phyloP scores from a whole-genome alignment of 23 tunicate genomes.

The Halocynthia roretzi region DNA sequence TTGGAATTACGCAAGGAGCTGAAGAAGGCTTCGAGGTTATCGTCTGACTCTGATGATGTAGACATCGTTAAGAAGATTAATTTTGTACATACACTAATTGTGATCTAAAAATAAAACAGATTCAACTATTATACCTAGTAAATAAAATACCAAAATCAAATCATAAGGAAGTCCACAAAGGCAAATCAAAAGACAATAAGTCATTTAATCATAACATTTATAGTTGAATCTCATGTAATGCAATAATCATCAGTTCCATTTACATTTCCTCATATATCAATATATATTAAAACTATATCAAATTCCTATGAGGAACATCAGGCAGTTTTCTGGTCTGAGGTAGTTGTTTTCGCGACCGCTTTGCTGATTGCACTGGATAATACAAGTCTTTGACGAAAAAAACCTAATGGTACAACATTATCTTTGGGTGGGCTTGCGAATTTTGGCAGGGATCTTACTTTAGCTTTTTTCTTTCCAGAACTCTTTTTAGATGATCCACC shows the following conservation, averaged over 20 bases:
- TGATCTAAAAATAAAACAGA: too few relatives aligned
- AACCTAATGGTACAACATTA: constrained; percentile 57
- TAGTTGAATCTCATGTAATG: too few relatives aligned
- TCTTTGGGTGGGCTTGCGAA: not conserved
- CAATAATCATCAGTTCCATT: not conserved
- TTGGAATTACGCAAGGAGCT: not conserved
- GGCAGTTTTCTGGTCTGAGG: not conserved
- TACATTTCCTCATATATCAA: not conserved
- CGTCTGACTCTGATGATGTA: constrained; percentile 3
- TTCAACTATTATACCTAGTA: too few relatives aligned
- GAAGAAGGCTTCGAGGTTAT: constrained; percentile 8
- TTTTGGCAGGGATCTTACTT: not conserved
- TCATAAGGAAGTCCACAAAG: too few relatives aligned
- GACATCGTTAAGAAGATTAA: not conserved
- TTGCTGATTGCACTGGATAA: constrained; percentile 57
- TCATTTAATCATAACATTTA: too few relatives aligned
- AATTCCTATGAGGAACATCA: not conserved
- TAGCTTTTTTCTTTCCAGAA: not conserved
- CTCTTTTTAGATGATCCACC: not conserved
- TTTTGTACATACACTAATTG: too few relatives aligned
- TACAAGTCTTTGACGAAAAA: constrained; percentile 62
- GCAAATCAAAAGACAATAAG: too few relatives aligned
- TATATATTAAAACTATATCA: not conserved
- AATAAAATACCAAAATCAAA: too few relatives aligned
- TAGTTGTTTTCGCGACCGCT: constrained; percentile 32